Base-by-base conservation (phyloP, 1,140 invertebrate genomes). In the Drosophila willistoni region DNA sequence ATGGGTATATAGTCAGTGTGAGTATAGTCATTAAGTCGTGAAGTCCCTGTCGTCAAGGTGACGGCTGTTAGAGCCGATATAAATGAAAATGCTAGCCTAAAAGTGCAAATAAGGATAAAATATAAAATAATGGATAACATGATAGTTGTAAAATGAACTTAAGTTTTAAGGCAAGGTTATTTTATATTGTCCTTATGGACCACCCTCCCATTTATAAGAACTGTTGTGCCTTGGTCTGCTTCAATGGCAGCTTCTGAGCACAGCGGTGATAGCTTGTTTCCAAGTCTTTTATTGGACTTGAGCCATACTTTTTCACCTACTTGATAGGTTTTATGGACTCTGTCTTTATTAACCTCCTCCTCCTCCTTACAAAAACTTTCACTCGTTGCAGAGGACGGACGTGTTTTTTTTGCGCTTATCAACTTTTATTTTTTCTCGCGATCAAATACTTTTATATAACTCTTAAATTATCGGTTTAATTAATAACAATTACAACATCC, bases 1-100 rank as follows among this genome's bases (percentile, higher is more conserved):
- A 39, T 39, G n/a, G 65, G 65, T 60, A 34, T 68, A 33, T 63
- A 69, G 67, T 69, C 59, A 34, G 47, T 29, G 19, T 68, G 66
- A 3, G 57, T 36, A 33, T 62, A 68, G 66, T 68, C 57, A 19
- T 61, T 60, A n/a, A 67, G 64, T 54, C 14, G 47, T 17, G 22
- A 25, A 25, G 22, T 25, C 22, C 22, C 22, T 25, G 2, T 25
- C 22, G 22, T 25, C 22, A 25, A 25, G 22, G 22, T 25, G 41
- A 66, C 2, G 36, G 36, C 36, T 13, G 36, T 39, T 39, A 39
- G 36, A 39, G 36, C 13, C 19, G 22, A 25, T 54, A 25, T 36
- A 34, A 44, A 57, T 14, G 42, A 12, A 66, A 57, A 67, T 67
- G 29, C 36, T 66, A 66, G 42, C 51, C 54, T 65, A 25, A 36